Evolutionary conservation across 2,888 invertebrate species (phyloP), one percentile per base, ranked within the genome.

Genomic region (Heliconius sara): DNA sequence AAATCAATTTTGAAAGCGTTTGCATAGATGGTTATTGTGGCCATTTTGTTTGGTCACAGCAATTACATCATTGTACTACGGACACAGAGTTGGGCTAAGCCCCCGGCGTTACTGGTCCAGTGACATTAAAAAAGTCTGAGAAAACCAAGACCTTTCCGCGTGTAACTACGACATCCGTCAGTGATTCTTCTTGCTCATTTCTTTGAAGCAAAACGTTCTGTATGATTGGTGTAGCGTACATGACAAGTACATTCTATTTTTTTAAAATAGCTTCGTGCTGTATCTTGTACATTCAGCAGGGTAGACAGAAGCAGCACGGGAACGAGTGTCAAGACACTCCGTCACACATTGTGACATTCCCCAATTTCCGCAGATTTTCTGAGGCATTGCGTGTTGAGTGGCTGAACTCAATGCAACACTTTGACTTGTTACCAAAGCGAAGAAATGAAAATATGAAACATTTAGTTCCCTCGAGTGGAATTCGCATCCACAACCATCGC

Each of bases 61-160:
- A 78, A 79, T 82, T 80, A 71, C 80, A 79, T 79, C 80, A 80
- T 76, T 77, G 70, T 78, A 79, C 30, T 77, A 47, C 67, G 47
- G 78, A 72, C 77, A 77, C 65, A 74, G 77, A 77, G 77, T 65
- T 65, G 52, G 71, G 83, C 80, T 81, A 74, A 87, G 89, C 90
- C 89, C 82, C 88, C 84, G 87, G 89, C 88, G 86, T 86, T 88
- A 89, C 90, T 92, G 89, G 89, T 85, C 89, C 87, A 91, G 89
- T 93, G 94, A 92, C 92, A 94, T 94, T 95, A 93, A 91, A 52
- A 92, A 91, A 91, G 88, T 93, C 91, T 94, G 95, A 91, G 95
- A 95, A 92, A 89, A 81, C 78, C 78, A 84, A 92, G 93, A 95
- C 95, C 95, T 95, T 95, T 94, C 86, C 85, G 79, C 66, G 68